Conservation (phyloP, 2,113 vertebrate genomes). For the Cervus canadensis region DNA sequence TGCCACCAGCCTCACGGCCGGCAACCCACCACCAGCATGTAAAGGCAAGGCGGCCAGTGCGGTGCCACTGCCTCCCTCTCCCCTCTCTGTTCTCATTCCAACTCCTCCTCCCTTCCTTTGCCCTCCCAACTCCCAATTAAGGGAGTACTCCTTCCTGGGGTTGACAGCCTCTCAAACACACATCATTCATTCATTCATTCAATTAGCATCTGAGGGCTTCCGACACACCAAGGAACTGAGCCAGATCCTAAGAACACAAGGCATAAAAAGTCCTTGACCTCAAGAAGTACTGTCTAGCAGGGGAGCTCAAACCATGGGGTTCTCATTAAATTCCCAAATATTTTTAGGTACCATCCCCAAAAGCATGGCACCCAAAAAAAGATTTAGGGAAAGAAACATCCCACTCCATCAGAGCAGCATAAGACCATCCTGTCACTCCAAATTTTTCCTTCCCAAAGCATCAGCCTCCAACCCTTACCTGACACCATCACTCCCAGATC, state of each 20-base stretch:
- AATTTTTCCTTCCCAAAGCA: not conserved
- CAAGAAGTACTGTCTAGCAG: not conserved
- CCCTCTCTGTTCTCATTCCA: not conserved
- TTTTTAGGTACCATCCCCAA: not conserved
- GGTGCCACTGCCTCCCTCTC: not conserved
- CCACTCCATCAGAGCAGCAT: not conserved
- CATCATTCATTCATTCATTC: not conserved
- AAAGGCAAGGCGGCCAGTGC: not conserved
- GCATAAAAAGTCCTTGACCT: not conserved
- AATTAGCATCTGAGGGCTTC: not conserved
- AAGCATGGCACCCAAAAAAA: not conserved
- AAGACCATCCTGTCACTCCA: not conserved
- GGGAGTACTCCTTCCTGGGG: not conserved
- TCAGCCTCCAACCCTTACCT: not conserved
- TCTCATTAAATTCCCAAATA: not conserved
- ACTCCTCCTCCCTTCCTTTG: not conserved
- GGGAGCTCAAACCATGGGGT: not conserved
- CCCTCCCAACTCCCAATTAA: not conserved
- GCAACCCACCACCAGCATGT: not conserved
- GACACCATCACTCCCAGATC: not conserved
- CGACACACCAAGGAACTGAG: not conserved
- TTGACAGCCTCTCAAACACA: not conserved
- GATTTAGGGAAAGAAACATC: not conserved
- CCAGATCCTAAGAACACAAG: not conserved
- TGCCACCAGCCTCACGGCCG: not conserved